phyloP scores from a whole-genome alignment of 2,888 invertebrate genomes.

The Diarsia mendica region DNA sequence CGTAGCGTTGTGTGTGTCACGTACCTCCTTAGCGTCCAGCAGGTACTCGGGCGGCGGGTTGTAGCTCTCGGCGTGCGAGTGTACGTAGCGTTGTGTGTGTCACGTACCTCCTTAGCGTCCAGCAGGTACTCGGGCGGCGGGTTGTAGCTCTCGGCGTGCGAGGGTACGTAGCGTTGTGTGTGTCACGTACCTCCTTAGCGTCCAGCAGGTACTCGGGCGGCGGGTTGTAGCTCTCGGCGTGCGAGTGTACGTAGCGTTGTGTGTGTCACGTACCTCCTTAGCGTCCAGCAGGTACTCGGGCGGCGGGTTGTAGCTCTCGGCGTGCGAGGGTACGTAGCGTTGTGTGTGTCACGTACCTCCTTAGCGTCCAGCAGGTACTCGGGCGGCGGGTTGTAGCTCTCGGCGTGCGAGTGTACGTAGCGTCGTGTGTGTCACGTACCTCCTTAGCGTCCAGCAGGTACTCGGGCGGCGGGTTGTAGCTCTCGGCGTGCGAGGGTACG shows the following conservation, averaged over 20 bases:
- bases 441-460: slow-evolving; percentile 97
- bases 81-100: too few relatives aligned
- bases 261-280: slow-evolving; percentile 90
- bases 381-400: slow-evolving; percentile 99
- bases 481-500: slow-evolving; percentile 95
- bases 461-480: slow-evolving; percentile 99
- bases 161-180: not conserved
- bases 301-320: slow-evolving; percentile 70
- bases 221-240: slow-evolving; percentile 99
- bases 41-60: slow-evolving; percentile 96
- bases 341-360: slow-evolving; percentile 87
- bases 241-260: slow-evolving; percentile 81
- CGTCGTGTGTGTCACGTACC: slow-evolving; percentile 66
- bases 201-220: slow-evolving; percentile 94
- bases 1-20: too few relatives aligned
- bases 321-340: slow-evolving; percentile 92
- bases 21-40: slow-evolving; percentile 94
- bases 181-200: not conserved
- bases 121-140: slow-evolving; percentile 99
- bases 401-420: slow-evolving; percentile 93
- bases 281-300: slow-evolving; percentile 91
- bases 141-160: slow-evolving; percentile 90
- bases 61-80: slow-evolving; percentile 98
- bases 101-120: slow-evolving; percentile 81
- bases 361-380: slow-evolving; percentile 97